phyloP scores from a whole-genome alignment of 35 echinoderm and acorn worm species.

The Heliocidaris erythrogramma region DNA sequence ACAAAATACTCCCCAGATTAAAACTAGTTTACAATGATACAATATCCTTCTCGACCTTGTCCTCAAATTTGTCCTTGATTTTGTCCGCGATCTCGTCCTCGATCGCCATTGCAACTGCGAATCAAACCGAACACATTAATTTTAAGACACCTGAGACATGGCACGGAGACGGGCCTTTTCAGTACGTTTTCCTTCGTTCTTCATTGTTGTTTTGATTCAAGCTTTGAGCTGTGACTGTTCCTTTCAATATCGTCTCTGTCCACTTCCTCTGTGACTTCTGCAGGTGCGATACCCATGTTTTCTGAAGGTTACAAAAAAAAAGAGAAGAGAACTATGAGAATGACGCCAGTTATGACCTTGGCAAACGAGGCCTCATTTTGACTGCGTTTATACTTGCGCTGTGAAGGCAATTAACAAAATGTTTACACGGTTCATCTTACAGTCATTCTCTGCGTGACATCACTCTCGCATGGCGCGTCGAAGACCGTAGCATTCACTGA shows the following conservation, averaged over 20 bases:
- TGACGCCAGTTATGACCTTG: too few species aligned
- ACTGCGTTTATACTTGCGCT: too few species aligned
- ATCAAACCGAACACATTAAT: neutral
- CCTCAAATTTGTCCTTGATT: neutral
- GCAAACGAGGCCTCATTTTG: too few species aligned
- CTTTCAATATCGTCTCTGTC: conserved; percentile 44
- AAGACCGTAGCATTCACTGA: too few species aligned
- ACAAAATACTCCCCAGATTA: too few species aligned
- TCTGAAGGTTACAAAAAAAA: conserved; percentile 24
- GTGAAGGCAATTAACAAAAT: too few species aligned
- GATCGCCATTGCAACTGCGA: neutral
- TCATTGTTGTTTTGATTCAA: conserved; percentile 24
- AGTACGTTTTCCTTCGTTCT: conserved; percentile 3
- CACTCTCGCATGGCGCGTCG: too few species aligned
- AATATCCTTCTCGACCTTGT: too few species aligned
- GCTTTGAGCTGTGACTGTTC: neutral
- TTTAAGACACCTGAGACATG: neutral
- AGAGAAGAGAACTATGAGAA: too few species aligned
- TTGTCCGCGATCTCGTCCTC: too few species aligned
- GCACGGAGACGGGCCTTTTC: neutral
- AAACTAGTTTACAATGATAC: neutral
- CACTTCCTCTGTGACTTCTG: conserved; percentile 50
- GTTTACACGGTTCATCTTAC: too few species aligned
- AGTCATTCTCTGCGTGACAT: too few species aligned
- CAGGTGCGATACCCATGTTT: conserved; percentile 53